Percentiles rank a stretch among this genome's conserved stretches.
Evolutionary conservation across 2,113 vertebrate species (phyloP).

Genomic region (Grus americana): DNA sequence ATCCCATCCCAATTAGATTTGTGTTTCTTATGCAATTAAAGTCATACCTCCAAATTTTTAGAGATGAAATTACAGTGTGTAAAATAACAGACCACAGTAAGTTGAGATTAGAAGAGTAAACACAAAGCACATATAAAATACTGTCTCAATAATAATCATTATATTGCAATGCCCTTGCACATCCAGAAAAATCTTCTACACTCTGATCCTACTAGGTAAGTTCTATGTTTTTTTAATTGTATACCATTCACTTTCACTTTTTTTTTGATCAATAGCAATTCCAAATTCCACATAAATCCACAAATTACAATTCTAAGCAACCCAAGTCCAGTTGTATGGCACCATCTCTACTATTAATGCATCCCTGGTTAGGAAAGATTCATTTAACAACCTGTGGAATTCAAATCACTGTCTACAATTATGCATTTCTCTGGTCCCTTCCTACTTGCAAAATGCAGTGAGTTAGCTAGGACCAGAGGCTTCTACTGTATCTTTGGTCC

Average conservation of each 20-base stretch:
- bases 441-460: neutral
- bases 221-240: neutral
- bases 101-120: neutral
- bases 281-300: neutral
- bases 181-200: neutral
- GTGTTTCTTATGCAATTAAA: neutral
- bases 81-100: neutral
- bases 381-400: neutral
- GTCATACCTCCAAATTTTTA: neutral
- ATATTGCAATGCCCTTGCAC: neutral
- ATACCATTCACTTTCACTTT: neutral
- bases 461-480: neutral
- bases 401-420: neutral
- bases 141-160: neutral
- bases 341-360: neutral
- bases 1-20: neutral
- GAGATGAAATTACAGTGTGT: neutral
- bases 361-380: neutral
- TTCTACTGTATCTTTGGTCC: neutral
- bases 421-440: neutral
- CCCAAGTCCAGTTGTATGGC: neutral
- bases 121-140: neutral
- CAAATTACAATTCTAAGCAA: neutral
- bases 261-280: neutral
- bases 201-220: neutral